Evolutionary conservation across 2,888 invertebrate species (phyloP).

Genomic region (Hirudinaria manillensis): DNA sequence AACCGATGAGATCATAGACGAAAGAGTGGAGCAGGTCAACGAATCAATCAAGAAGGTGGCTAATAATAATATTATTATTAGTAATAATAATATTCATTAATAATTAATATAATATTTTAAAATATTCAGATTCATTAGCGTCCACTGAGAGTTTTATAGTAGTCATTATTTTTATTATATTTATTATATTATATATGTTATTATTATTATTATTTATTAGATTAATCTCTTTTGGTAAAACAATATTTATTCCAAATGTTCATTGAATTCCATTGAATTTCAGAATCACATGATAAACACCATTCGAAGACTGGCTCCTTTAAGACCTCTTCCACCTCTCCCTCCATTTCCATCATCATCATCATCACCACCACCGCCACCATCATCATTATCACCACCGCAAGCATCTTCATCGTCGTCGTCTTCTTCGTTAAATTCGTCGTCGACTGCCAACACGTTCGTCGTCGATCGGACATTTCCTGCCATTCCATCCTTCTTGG

Average conservation of each 20-base stretch:
- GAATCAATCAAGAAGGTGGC: conserved; percentile 3
- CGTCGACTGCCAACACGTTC: too few relatives aligned
- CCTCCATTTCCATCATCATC: too few relatives aligned
- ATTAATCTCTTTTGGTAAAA: not conserved
- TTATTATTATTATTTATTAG: not conserved
- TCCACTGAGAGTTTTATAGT: not conserved
- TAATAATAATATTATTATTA: not conserved
- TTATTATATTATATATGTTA: not conserved
- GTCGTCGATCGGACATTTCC: not conserved
- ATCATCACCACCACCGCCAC: too few relatives aligned
- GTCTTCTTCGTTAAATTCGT: too few relatives aligned
- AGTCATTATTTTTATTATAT: too few relatives aligned
- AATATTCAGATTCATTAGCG: not conserved
- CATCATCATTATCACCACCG: too few relatives aligned
- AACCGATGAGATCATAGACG: conserved; percentile 12
- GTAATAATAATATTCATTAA: not conserved
- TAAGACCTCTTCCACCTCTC: too few relatives aligned
- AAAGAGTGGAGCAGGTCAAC: conserved; percentile 14
- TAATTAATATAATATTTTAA: not conserved
- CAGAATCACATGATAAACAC: too few relatives aligned
- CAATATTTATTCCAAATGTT: not conserved
- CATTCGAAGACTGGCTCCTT: too few relatives aligned
- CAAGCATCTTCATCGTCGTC: too few relatives aligned
- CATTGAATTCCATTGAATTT: too few relatives aligned
- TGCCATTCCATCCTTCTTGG: not conserved